phyloP scores from a whole-genome alignment of 2,113 vertebrate genomes.

The Cettia cetti region DNA sequence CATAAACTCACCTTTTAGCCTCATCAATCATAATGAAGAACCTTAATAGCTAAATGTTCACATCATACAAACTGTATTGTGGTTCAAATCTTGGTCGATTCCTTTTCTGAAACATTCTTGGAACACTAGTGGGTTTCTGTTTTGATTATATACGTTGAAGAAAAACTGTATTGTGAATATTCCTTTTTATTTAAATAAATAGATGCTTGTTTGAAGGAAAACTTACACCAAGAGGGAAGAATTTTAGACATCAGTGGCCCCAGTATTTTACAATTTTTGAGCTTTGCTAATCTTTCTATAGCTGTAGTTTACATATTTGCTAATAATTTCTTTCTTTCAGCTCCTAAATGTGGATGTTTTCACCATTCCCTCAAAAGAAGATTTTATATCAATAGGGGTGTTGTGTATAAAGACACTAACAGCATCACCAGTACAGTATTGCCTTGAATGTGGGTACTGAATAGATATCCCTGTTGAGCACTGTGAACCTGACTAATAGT shows the following conservation, averaged over 20 bases:
- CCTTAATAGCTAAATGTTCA: slow-evolving; percentile 35
- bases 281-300: not conserved
- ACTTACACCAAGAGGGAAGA: not conserved
- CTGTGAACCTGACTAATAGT: not conserved
- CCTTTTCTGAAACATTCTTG: slow-evolving; percentile 34
- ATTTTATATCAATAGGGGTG: slow-evolving; percentile 16
- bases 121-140: slow-evolving; percentile 29
- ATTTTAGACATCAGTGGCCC: not conserved
- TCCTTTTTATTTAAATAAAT: slow-evolving; percentile 40
- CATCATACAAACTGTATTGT: slow-evolving; percentile 4
- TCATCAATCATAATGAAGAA: slow-evolving; percentile 27
- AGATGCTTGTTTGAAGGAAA: slow-evolving; percentile 32
- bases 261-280: not conserved
- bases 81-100: not conserved
- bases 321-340: not conserved
- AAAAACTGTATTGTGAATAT: not conserved
- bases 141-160: slow-evolving; percentile 31
- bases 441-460: not conserved
- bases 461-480: not conserved
- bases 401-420: not conserved
- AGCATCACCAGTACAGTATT: not conserved
- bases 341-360: not conserved
- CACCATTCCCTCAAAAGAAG: not conserved
- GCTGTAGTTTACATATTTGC: slow-evolving; percentile 25
- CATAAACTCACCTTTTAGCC: slow-evolving; percentile 50